phyloP scores from a whole-genome alignment of 2,113 vertebrate genomes.

The Cavia aperea region DNA sequence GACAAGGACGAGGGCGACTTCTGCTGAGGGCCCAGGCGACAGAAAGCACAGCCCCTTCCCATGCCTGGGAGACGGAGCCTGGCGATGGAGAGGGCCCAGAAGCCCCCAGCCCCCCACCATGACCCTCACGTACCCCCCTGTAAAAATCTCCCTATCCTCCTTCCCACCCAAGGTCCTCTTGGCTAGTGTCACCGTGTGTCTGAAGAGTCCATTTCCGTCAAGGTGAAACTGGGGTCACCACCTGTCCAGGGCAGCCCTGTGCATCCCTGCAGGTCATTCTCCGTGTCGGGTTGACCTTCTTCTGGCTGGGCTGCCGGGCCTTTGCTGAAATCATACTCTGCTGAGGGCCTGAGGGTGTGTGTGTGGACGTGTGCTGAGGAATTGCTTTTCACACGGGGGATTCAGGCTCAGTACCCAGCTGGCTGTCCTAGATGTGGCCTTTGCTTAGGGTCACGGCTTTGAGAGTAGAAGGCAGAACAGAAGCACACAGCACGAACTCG shows the following conservation, averaged over 20 bases:
- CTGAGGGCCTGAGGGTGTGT: not conserved
- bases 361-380: not conserved
- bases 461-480: not conserved
- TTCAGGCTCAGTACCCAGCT: not conserved
- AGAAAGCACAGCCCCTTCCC: conserved; percentile 62
- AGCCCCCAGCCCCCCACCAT: not conserved
- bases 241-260: not conserved
- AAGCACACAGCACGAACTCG: not conserved
- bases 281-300: not conserved
- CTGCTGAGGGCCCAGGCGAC: conserved; percentile 66
- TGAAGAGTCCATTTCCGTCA: not conserved
- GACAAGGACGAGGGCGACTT: conserved; percentile 71
- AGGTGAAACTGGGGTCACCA: not conserved
- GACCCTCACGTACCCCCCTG: conserved; percentile 11
- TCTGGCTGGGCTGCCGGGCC: not conserved
- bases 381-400: not conserved
- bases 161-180: not conserved
- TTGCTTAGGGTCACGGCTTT: not conserved
- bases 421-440: not conserved
- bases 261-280: not conserved
- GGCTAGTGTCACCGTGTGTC: conserved; percentile 21
- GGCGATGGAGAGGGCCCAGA: conserved; percentile 23
- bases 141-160: conserved; percentile 50
- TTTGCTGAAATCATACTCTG: conserved; percentile 4
- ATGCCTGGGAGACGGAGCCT: conserved; percentile 31